These are phyloP conservation scores for Brienomyrus brachyistius DNA, from an alignment of 2,113 vertebrate genomes.

Conservation along the genomic window DNA sequence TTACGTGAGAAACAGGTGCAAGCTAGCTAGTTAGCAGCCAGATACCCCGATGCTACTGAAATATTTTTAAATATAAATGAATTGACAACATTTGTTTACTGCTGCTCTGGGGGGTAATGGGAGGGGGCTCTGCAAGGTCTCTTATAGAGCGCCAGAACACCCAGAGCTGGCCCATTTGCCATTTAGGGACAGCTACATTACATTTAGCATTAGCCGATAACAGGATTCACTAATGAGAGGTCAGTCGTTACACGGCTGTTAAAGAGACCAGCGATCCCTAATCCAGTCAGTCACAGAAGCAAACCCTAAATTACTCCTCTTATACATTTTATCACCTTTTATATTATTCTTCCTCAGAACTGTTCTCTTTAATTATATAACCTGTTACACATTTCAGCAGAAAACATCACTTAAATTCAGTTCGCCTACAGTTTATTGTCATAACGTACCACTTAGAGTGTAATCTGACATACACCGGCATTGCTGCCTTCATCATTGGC, in stretches of 20 bases:
- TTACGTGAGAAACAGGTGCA: background rate
- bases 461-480: background rate
- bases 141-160: background rate
- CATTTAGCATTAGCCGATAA: background rate
- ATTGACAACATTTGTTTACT: background rate
- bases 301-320: background rate
- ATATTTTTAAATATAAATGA: background rate
- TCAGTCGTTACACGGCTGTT: background rate
- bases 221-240: background rate
- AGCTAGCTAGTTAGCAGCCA: background rate
- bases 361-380: background rate
- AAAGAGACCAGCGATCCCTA: background rate
- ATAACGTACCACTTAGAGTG: background rate
- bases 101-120: background rate
- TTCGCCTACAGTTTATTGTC: background rate
- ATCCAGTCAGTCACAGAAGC: background rate
- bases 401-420: background rate
- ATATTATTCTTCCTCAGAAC: background rate
- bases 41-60: background rate
- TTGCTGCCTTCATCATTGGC: background rate
- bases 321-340: background rate
- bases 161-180: background rate
- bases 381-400: background rate
- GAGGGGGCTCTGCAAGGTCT: background rate
- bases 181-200: background rate